These are phyloP conservation scores for Melanostoma scalare DNA, from an alignment of 2,888 invertebrate species.

Conservation along the genomic window DNA sequence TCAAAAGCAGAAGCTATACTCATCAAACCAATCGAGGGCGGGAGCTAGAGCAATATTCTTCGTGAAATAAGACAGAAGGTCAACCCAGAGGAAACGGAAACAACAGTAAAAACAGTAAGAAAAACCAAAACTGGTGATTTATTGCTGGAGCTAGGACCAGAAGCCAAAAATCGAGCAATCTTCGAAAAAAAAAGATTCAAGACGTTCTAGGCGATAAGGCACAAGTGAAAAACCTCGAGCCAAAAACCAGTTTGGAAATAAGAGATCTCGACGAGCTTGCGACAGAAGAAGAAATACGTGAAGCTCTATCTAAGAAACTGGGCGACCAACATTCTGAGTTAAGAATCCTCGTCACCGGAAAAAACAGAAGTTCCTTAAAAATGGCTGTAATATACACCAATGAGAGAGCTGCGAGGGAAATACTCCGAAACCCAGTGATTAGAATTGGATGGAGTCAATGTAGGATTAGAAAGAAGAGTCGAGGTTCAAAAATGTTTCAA, in stretches of 20 bases:
- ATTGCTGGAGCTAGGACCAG: constrained; percentile 2
- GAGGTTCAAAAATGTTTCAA: too few species aligned
- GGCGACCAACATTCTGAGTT: neutral
- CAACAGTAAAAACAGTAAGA: neutral
- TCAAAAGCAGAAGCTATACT: too few species aligned
- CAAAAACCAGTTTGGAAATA: constrained; percentile 7
- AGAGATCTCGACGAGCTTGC: constrained; percentile 38
- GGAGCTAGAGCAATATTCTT: neutral
- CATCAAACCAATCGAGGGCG: too few species aligned
- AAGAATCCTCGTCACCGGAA: neutral
- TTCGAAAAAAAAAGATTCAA: neutral
- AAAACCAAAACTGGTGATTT: constrained; percentile 15
- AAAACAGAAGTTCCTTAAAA: constrained; percentile 19
- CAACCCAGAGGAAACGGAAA: constrained; percentile 7
- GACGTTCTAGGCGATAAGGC: constrained; percentile 8
- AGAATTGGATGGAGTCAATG: constrained; percentile 23
- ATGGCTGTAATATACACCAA: constrained; percentile 22
- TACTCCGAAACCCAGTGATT: neutral
- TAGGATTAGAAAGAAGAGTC: too few species aligned
- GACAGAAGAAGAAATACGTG: constrained; percentile 20
- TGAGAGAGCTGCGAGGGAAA: neutral
- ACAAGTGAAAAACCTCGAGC: constrained; percentile 1
- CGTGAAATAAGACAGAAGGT: constrained; percentile 6
- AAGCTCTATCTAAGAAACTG: neutral
- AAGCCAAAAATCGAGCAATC: neutral